A percentile compares a stretch with the other conserved stretches of the same genome.
Evolutionary conservation across 2,888 invertebrate species (phyloP).

Genomic region (Caenorhabditis panamensis): DNA sequence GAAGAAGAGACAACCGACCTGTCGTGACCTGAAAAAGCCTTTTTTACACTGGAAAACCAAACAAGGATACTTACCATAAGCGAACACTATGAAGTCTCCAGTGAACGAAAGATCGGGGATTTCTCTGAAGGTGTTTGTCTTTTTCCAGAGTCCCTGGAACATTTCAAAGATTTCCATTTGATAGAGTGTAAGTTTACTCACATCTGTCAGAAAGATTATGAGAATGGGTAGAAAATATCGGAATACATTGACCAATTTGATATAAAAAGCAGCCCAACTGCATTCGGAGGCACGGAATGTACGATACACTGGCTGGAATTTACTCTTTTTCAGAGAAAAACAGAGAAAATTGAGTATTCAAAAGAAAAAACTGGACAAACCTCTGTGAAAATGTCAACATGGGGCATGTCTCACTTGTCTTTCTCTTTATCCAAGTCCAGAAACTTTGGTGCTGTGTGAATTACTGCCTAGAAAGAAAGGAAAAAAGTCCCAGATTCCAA

Average conservation of each 20-base stretch:
- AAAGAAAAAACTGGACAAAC: no score
- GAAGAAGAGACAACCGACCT: conserved; percentile 46
- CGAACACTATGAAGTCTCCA: conserved; percentile 55
- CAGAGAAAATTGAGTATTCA: no score
- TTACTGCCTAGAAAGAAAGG: conserved; percentile 16
- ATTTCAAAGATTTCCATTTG: no score
- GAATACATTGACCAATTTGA: conserved; percentile 41
- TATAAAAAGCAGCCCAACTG: conserved; percentile 57
- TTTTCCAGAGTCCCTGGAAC: conserved; percentile 66
- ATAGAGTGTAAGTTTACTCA: background rate
- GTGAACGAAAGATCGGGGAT: conserved; percentile 57
- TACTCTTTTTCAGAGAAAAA: background rate
- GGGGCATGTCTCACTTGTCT: conserved; percentile 40
- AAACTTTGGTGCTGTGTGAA: conserved; percentile 35
- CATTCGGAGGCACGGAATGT: conserved; percentile 47
- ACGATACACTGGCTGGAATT: conserved; percentile 60
- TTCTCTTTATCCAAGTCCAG: conserved; percentile 21
- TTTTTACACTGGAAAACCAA: background rate
- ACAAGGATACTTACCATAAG: conserved; percentile 9
- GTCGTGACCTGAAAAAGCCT: conserved; percentile 24
- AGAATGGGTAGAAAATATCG: conserved; percentile 47
- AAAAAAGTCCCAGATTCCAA: background rate
- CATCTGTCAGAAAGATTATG: conserved; percentile 45
- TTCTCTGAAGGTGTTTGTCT: conserved; percentile 59
- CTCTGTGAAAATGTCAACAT: conserved; percentile 47